Conservation (phyloP, 2,797 vertebrate species). For the Schizothorax lantsangensis region DNA sequence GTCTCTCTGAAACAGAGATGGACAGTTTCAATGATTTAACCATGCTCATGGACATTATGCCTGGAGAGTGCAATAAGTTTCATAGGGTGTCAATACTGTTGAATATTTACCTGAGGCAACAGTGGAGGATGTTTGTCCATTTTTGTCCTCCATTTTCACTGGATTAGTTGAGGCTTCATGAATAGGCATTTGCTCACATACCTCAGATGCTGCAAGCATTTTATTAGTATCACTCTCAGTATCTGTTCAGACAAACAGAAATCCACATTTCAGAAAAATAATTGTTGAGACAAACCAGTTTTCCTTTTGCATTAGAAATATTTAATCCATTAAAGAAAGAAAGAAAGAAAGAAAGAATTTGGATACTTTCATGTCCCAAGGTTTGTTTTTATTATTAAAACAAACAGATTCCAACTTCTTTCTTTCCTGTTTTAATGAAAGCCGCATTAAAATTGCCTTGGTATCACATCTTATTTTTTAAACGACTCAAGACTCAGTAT, state of each 20-base stretch:
- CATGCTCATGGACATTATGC: neutral
- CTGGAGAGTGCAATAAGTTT: neutral
- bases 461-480: too few relatives aligned
- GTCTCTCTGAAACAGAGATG: conserved; percentile 82
- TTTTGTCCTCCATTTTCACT: conserved; percentile 29
- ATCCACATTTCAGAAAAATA: neutral
- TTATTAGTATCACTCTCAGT: neutral
- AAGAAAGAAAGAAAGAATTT: too few relatives aligned
- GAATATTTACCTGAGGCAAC: conserved; percentile 43
- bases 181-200: neutral
- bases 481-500: too few relatives aligned
- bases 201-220: neutral
- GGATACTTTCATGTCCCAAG: neutral
- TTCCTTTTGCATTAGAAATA: neutral
- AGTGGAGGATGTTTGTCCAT: conserved; percentile 44
- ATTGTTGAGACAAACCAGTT: neutral
- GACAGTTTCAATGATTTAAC: neutral
- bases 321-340: neutral
- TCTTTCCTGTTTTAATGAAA: neutral
- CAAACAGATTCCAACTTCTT: neutral
- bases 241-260: conserved; percentile 24
- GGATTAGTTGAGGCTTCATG: conserved; percentile 24
- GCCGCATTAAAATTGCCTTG: neutral
- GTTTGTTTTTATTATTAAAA: neutral
- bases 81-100: neutral